phyloP scores from a whole-genome alignment of 2,888 invertebrate genomes.

The Hypercompe scribonia region DNA sequence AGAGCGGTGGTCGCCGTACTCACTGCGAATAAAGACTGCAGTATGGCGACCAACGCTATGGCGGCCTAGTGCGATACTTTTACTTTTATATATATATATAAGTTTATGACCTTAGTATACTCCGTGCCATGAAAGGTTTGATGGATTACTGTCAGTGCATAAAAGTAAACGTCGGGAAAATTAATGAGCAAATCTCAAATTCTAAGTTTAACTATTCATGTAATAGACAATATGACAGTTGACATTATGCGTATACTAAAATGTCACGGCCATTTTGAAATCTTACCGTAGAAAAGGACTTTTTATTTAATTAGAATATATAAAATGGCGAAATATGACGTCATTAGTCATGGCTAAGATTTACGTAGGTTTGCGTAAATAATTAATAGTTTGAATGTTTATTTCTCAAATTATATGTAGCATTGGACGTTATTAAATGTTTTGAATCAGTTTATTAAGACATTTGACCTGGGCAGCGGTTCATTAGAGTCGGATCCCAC shows the following conservation, averaged over 20 bases:
- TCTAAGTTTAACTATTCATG: not conserved
- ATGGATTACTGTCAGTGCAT: too few relatives aligned
- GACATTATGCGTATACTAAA: not conserved
- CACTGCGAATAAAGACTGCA: too few relatives aligned
- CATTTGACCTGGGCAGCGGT: not conserved
- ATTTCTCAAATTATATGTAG: not conserved
- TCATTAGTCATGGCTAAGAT: constrained; percentile 14
- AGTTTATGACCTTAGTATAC: too few relatives aligned
- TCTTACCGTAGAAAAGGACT: not conserved
- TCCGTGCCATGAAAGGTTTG: too few relatives aligned
- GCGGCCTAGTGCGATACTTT: too few relatives aligned
- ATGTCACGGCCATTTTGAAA: constrained; percentile 14
- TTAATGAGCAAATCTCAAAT: not conserved
- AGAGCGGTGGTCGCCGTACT: too few relatives aligned
- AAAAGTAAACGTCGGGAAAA: not conserved
- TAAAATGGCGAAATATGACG: not conserved
- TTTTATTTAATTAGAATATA: not conserved
- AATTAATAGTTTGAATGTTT: not conserved
- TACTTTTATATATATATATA: too few relatives aligned
- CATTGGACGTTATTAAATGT: not conserved
- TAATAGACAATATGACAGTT: not conserved
- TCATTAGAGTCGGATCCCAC: not conserved
- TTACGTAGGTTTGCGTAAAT: constrained; percentile 15
- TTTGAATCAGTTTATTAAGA: constrained; percentile 2
- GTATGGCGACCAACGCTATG: too few relatives aligned